Conservation (phyloP, 2,888 invertebrate genomes). For the Dasysyrphus tricinctus region DNA sequence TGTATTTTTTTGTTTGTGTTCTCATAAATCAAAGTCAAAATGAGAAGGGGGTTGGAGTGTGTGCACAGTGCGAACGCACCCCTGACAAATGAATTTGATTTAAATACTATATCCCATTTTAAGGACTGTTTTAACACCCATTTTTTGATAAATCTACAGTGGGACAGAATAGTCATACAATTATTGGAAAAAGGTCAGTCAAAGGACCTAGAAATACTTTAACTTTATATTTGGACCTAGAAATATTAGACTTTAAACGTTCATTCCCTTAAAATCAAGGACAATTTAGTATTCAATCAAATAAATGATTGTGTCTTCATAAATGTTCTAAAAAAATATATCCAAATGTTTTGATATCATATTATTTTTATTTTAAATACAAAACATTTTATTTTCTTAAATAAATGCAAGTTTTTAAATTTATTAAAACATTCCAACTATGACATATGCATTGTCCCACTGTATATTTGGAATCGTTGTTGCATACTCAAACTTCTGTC, state of each 20-base stretch:
- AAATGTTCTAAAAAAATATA: no score
- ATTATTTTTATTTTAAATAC: no score
- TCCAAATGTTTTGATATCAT: no score
- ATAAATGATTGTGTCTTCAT: no score
- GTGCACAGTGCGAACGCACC: conserved; percentile 32
- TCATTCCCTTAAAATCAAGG: neutral
- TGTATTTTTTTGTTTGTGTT: conserved; percentile 23
- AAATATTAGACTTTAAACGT: no score
- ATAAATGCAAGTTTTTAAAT: no score
- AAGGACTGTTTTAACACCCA: conserved; percentile 28
- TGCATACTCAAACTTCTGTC: conserved; percentile 22
- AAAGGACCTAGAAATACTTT: no score
- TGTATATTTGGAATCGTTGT: conserved; percentile 2
- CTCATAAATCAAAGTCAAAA: conserved; percentile 72
- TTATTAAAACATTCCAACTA: neutral
- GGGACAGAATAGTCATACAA: neutral
- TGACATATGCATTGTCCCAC: neutral
- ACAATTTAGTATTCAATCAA: no score
- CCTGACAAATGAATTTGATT: conserved; percentile 67
- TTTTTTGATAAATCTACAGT: conserved; percentile 4
- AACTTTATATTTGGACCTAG: neutral
- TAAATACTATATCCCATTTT: conserved; percentile 51
- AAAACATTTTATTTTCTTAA: no score
- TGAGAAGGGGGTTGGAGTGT: neutral
- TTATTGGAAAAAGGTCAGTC: no score